Percentiles rank a stretch among this genome's conserved stretches.
phyloP scores from a whole-genome alignment of 2,113 vertebrate species.

The human (Homo sapiens) region GRCh38 chr9:77494501-77495000 shows the following conservation, averaged over 20 bases:
- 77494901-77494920: too few relatives aligned
- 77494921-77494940: too few relatives aligned
- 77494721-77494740: conserved; percentile 14
- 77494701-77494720: not conserved
- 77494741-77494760: not conserved
- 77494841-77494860: too few relatives aligned
- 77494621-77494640: not conserved
- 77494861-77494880: too few relatives aligned
- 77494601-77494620: not conserved
- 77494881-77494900: too few relatives aligned
- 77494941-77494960: too few relatives aligned
- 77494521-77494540: not conserved
- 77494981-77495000: too few relatives aligned
- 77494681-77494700: not conserved
- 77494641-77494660: not conserved
- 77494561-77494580: not conserved
- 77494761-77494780: too few relatives aligned
- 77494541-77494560: not conserved
- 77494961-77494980: too few relatives aligned
- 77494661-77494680: not conserved
- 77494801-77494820: too few relatives aligned
- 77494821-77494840: too few relatives aligned
- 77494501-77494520: not conserved
- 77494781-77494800: too few relatives aligned
- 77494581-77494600: not conserved